Evolutionary conservation across 64 coral and sea anemone genomes (phyloP), one percentile per base, ranked within the genome.

Genomic region (Platygyra sinensis): DNA sequence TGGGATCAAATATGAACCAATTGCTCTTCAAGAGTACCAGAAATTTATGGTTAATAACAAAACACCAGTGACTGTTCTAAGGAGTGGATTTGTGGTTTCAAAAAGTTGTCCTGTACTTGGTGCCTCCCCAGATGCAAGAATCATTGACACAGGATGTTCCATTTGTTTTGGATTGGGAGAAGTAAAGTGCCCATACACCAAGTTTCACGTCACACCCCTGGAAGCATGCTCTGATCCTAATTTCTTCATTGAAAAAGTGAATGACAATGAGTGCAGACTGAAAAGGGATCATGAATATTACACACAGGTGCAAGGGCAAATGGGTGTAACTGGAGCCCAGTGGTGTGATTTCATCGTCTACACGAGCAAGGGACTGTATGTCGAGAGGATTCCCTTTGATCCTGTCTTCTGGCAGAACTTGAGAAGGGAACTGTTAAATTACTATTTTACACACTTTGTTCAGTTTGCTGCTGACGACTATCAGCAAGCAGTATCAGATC

Each of bases 171-270:
- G 88, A 8, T 31, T 81, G 30, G 77, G 39, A n/a, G 77, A 72
- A 63, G 88, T 90, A 7, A 90, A 82, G 29, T 90, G 88, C 24
- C 64, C 65, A 15, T 24, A 80, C 1, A 90, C 88, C n/a, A 81
- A 90, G 25, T 90, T 73, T 46, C 12, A 60, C 24, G 88, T 82
- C 0, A 80, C 77, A 22, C 88, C 65, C 0, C 24, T 90, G 29
- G 88, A 90, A 8, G 88, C 77, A 60, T 81, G 88, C 2, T 80
- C 77, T 14, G 88, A 90, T 80, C 12, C 64, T 12, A 74, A 32
- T 54, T 90, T 82, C 55, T 90, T 90, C 52, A 90, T 90, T 67
- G 88, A 82, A 42, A 81, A 90, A 57, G 17, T 71, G 2, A 57
- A 24, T 46, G 77, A 73, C 7, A 80, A 30, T 29, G 6, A 79